These are phyloP conservation scores for Hafferia zeledoni DNA, from an alignment of 2,797 vertebrate species.

Conservation along the genomic window DNA sequence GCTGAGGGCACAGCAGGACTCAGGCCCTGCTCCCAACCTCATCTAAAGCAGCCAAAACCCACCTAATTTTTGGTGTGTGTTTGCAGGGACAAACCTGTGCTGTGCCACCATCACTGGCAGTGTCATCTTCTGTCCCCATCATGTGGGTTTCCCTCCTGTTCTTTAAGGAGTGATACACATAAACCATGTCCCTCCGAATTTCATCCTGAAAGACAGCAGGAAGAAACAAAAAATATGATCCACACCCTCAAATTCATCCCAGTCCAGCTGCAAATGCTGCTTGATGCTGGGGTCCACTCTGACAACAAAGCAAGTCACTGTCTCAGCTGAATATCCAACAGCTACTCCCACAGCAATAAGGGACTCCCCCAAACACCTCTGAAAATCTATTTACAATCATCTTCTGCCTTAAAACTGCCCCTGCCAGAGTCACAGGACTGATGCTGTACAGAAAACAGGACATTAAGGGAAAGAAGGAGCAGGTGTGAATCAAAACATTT, in stretches of 20 bases:
- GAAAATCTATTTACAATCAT: background rate
- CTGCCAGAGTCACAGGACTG: background rate
- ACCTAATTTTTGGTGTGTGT: accelerated
- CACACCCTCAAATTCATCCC: background rate
- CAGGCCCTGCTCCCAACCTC: background rate
- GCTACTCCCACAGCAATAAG: background rate
- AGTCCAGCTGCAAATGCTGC: background rate
- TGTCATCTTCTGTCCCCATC: slow-evolving; percentile 83
- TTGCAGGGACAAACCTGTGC: slow-evolving; percentile 73
- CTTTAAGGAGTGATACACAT: slow-evolving; percentile 88
- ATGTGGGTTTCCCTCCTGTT: slow-evolving; percentile 90
- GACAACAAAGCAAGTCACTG: background rate
- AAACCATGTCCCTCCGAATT: slow-evolving; percentile 78
- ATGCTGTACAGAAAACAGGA: background rate
- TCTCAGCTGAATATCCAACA: background rate
- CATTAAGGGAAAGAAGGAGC: background rate
- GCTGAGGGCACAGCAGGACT: background rate
- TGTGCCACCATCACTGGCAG: slow-evolving; percentile 4
- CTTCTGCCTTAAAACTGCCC: background rate
- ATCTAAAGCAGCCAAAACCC: background rate
- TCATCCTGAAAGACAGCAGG: slow-evolving; percentile 79
- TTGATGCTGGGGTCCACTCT: background rate
- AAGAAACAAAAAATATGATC: background rate
- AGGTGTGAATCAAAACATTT: background rate
- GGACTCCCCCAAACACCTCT: background rate